These are phyloP conservation scores for Greenwoodochromis staneri DNA, from an alignment of 2,113 vertebrate species.

Conservation along the genomic window DNA sequence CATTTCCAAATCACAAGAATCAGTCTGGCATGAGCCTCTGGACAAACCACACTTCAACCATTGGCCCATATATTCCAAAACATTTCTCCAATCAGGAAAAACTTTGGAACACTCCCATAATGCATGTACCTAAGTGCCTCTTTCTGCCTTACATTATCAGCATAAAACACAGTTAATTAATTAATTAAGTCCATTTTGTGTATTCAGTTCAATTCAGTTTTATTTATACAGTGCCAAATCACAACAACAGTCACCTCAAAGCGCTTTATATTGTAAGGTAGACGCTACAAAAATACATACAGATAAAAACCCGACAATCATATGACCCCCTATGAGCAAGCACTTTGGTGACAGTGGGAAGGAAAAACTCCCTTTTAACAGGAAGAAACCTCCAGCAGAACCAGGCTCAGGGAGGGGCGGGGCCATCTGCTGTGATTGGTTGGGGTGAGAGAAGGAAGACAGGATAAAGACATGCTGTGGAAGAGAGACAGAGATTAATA, in stretches of 20 bases:
- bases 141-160: not conserved
- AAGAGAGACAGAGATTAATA: not conserved
- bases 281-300: not conserved
- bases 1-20: not conserved
- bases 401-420: not conserved
- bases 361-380: not conserved
- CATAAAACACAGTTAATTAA: not conserved
- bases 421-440: not conserved
- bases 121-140: not conserved
- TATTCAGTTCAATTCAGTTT: not conserved
- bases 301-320: not conserved
- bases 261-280: not conserved
- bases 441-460: not conserved
- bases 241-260: not conserved
- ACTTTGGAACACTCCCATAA: not conserved
- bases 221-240: not conserved
- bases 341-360: not conserved
- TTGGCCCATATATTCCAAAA: not conserved
- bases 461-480: not conserved
- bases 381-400: accelerated
- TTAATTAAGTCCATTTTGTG: not conserved
- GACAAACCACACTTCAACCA: not conserved
- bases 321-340: not conserved
- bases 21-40: not conserved
- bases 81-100: not conserved